These are phyloP conservation scores for Allygus modestus DNA, from an alignment of 2,888 invertebrate species.

Conservation along the genomic window DNA sequence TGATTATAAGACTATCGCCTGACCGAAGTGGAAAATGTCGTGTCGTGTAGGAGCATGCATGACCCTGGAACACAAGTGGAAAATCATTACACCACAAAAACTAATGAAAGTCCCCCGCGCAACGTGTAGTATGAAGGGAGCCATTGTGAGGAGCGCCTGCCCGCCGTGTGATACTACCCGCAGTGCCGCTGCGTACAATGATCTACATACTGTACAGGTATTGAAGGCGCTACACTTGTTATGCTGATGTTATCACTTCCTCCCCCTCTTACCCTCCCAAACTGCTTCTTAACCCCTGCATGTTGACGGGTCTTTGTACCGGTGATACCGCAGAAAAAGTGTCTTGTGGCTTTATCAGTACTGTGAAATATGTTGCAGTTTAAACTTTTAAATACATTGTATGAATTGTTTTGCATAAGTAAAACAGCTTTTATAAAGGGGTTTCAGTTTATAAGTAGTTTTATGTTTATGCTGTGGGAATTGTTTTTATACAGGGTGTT, in stretches of 20 bases:
- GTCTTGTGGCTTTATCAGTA: neutral
- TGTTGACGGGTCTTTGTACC: neutral
- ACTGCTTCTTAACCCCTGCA: conserved; percentile 19
- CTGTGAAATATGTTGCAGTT: too few relatives aligned
- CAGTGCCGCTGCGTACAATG: conserved; percentile 32
- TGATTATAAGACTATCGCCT: conserved; percentile 50
- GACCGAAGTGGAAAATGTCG: conserved; percentile 61
- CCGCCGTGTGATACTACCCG: conserved; percentile 19
- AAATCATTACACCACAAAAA: conserved; percentile 63
- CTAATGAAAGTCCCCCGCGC: conserved; percentile 56
- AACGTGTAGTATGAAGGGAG: neutral
- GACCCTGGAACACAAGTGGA: conserved; percentile 55
- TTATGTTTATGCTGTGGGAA: too few relatives aligned
- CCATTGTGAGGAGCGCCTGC: conserved; percentile 48
- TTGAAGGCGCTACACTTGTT: conserved; percentile 48
- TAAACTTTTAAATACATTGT: too few relatives aligned
- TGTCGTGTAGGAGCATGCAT: conserved; percentile 55
- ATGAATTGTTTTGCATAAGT: too few relatives aligned
- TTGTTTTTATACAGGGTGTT: too few relatives aligned
- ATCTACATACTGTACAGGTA: conserved; percentile 62
- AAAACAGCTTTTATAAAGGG: too few relatives aligned
- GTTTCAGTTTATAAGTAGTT: too few relatives aligned
- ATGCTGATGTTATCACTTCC: conserved; percentile 16
- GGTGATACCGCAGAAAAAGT: neutral
- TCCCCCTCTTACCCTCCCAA: neutral